Conservation (phyloP, 2,797 vertebrate species). For the Pempheris klunzingeri region DNA sequence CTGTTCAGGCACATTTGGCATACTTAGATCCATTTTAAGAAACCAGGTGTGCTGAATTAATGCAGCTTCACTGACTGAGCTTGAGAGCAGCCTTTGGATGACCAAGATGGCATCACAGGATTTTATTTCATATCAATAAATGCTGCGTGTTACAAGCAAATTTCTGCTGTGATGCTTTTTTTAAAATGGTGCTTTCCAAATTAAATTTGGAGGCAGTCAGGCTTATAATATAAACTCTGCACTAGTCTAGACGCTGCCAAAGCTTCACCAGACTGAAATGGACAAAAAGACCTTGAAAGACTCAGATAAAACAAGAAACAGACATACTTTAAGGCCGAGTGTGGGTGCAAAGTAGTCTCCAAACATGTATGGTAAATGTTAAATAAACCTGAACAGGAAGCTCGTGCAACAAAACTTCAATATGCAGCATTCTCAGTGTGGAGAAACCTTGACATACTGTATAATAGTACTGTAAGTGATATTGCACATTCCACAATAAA, state of each 20-base stretch:
- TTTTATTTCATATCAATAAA: no score
- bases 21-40: neutral
- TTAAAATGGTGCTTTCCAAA: constrained; percentile 20
- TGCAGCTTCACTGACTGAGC: neutral
- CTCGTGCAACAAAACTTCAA: constrained; percentile 21
- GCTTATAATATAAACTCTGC: neutral
- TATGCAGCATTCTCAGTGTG: constrained; percentile 1
- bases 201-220: neutral
- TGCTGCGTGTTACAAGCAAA: no score
- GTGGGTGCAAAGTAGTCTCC: constrained; percentile 21
- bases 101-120: neutral
- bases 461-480: constrained; percentile 43
- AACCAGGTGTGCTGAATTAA: neutral
- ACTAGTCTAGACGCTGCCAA: constrained; percentile 7
- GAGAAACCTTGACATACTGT: constrained; percentile 34
- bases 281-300: constrained; percentile 36
- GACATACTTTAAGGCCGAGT: constrained; percentile 29
- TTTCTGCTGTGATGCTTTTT: constrained; percentile 7
- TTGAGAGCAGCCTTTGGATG: neutral
- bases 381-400: constrained; percentile 38
- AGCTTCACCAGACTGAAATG: constrained; percentile 22
- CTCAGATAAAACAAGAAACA: constrained; percentile 52
- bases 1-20: neutral
- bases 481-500: constrained; percentile 43
- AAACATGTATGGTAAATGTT: constrained; percentile 31